Percentiles rank a stretch among this genome's conserved stretches.
These are phyloP conservation scores for Microcebus murinus DNA, from an alignment of 2,113 vertebrate species.

Conservation along the genomic window DNA sequence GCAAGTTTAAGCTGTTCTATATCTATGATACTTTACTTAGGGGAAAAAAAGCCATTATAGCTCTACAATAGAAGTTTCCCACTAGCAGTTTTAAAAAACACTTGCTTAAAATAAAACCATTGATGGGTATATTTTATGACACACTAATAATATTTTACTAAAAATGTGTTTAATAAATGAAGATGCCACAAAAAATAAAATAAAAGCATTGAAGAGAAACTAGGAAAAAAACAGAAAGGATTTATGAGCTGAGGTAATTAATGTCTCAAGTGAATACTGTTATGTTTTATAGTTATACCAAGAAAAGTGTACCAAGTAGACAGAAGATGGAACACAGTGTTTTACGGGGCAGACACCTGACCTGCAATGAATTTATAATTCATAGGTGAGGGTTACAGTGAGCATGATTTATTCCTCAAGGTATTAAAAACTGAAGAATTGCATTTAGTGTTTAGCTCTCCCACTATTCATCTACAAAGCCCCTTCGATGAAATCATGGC, in stretches of 20 bases:
- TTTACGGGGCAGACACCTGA: neutral
- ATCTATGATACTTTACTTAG: neutral
- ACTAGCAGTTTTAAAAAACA: neutral
- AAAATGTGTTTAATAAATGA: neutral
- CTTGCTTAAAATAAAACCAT: slow-evolving; percentile 3
- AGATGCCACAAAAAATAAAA: neutral
- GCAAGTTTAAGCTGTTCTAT: neutral
- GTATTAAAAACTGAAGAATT: neutral
- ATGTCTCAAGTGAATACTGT: neutral
- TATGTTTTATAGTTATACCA: neutral
- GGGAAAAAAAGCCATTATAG: neutral
- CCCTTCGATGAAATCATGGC: neutral
- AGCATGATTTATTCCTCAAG: neutral
- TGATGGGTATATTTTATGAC: neutral
- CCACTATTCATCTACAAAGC: neutral
- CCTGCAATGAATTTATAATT: neutral
- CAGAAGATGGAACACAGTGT: neutral
- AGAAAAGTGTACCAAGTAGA: neutral
- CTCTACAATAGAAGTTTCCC: neutral
- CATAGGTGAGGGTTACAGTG: neutral
- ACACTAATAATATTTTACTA: neutral
- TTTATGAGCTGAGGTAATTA: neutral
- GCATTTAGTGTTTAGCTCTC: neutral
- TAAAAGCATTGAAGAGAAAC: slow-evolving; percentile 30
- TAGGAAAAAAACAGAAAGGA: neutral